Evolutionary conservation across 2,113 vertebrate species (phyloP).

Genomic region (Xenotilapia leptura): DNA sequence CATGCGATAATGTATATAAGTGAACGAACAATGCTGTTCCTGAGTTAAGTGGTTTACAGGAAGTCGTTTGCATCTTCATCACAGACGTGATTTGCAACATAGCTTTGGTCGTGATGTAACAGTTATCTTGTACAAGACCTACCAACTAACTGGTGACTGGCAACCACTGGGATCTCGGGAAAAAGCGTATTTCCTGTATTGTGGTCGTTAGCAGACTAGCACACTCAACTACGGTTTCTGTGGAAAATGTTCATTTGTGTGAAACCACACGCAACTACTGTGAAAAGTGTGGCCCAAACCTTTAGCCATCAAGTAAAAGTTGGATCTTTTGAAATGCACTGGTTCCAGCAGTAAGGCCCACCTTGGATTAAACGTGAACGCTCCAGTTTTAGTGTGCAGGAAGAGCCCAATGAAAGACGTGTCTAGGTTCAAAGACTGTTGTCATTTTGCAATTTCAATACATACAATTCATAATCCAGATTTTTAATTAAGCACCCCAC

Average conservation of each 20-base stretch:
- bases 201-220: background rate
- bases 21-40: background rate
- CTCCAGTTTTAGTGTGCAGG: background rate
- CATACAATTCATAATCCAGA: background rate
- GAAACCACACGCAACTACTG: background rate
- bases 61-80: background rate
- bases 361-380: background rate
- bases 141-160: background rate
- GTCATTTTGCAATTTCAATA: background rate
- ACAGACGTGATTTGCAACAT: background rate
- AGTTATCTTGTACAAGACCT: background rate
- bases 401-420: background rate
- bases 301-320: background rate
- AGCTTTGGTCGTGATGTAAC: background rate
- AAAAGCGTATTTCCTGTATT: background rate
- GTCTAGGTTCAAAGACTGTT: background rate
- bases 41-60: background rate
- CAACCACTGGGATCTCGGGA: background rate
- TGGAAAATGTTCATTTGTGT: background rate
- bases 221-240: background rate
- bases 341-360: background rate
- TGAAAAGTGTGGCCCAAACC: background rate
- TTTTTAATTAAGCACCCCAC: background rate
- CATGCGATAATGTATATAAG: background rate
- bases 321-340: background rate